phyloP scores from a whole-genome alignment of 2,113 vertebrate species.

The Xiphophorus maculatus region DNA sequence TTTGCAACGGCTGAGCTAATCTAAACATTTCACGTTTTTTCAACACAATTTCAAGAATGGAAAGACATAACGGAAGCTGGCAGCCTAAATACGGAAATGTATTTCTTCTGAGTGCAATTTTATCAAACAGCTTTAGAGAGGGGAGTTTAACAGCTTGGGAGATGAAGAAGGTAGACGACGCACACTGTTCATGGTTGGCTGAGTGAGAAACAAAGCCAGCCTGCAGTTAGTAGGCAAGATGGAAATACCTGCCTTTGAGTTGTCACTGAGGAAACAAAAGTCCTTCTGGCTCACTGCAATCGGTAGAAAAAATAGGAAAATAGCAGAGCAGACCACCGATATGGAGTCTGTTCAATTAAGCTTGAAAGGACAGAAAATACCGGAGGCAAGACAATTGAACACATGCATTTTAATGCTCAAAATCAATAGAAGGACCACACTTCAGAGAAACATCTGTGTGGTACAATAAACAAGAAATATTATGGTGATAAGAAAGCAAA shows the following conservation, averaged over 20 bases:
- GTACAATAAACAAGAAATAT: slow-evolving; percentile 37
- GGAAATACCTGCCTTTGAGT: slow-evolving; percentile 49
- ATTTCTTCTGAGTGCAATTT: slow-evolving; percentile 30
- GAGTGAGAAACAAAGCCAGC: slow-evolving; percentile 63
- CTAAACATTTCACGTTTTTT: background rate
- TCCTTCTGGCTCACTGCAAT: slow-evolving; percentile 43
- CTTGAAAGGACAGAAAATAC: slow-evolving; percentile 54
- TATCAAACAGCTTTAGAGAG: slow-evolving; percentile 58
- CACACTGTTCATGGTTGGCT: slow-evolving; percentile 52
- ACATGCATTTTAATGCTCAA: slow-evolving; percentile 44
- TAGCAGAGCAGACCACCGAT: slow-evolving; percentile 38
- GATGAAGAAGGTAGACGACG: slow-evolving; percentile 46
- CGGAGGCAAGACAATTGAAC: slow-evolving; percentile 53
- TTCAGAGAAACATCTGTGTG: slow-evolving; percentile 47
- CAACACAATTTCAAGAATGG: slow-evolving; percentile 5
- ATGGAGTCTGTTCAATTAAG: slow-evolving; percentile 48
- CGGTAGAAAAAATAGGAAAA: slow-evolving; percentile 21
- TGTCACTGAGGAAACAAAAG: slow-evolving; percentile 56
- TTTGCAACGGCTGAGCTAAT: background rate
- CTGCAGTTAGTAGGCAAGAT: slow-evolving; percentile 47
- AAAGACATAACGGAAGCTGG: slow-evolving; percentile 8
- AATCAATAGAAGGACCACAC: slow-evolving; percentile 48
- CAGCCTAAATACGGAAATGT: slow-evolving; percentile 24
- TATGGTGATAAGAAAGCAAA: slow-evolving; percentile 22
- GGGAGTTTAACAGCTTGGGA: slow-evolving; percentile 43